Percentiles rank a stretch among this genome's conserved stretches.
These are phyloP conservation scores for Alligator mississippiensis DNA, from an alignment of 2,113 vertebrate genomes.

Conservation along the genomic window DNA sequence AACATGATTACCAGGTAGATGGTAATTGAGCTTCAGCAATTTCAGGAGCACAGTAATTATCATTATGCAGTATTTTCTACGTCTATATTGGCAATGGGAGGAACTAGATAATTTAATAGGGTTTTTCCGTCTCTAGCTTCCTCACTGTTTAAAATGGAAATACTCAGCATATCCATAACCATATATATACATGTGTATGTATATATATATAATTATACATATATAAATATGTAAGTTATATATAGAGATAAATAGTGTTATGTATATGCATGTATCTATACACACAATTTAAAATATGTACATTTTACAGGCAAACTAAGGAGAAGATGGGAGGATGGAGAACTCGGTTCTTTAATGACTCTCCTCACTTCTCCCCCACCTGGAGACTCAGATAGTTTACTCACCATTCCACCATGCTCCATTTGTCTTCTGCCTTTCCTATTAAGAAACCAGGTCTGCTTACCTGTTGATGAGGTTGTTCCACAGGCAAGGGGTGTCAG, in stretches of 20 bases:
- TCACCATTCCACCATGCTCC: neutral
- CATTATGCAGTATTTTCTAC: neutral
- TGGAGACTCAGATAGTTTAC: neutral
- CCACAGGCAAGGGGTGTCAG: fast-evolving
- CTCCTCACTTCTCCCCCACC: neutral
- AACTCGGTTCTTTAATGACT: neutral
- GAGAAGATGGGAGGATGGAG: neutral
- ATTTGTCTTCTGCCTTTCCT: neutral
- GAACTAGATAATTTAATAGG: slow-evolving; percentile 1
- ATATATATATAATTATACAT: neutral
- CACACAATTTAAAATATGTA: neutral
- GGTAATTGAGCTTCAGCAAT: slow-evolving; percentile 2
- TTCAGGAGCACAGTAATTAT: neutral
- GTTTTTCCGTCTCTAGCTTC: slow-evolving; percentile 14
- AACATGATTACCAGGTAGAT: neutral
- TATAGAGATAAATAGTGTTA: no score
- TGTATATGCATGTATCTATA: no score
- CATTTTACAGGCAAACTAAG: neutral
- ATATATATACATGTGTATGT: neutral
- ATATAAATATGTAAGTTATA: neutral
- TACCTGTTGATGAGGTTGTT: neutral
- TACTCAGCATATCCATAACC: neutral
- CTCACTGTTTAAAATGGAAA: slow-evolving; percentile 18
- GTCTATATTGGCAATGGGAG: neutral
- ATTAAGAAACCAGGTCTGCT: neutral